Evolutionary conservation across 2,113 vertebrate species (phyloP).

Genomic region (Gymnorhina tibicen): DNA sequence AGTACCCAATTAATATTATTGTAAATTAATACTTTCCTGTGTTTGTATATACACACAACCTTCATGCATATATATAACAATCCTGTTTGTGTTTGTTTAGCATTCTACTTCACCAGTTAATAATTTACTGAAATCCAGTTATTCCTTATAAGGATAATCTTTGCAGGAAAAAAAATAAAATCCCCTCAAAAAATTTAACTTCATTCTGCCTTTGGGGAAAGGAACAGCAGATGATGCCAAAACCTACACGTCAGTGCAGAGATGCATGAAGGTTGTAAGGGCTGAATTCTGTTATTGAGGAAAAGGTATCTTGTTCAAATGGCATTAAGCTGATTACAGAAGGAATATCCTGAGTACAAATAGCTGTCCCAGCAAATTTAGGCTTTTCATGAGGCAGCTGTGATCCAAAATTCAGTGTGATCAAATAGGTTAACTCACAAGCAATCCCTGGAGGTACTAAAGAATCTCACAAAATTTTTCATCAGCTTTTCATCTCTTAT

Average conservation of each 20-base stretch:
- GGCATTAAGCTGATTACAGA: not conserved
- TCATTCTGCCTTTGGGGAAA: not conserved
- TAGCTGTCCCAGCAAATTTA: not conserved
- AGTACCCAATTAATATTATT: not conserved
- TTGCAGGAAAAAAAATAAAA: not conserved
- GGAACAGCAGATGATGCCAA: not conserved
- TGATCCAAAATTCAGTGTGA: not conserved
- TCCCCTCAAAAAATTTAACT: not conserved
- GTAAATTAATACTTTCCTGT: not conserved
- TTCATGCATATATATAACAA: not conserved
- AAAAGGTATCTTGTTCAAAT: not conserved
- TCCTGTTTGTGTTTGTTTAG: not conserved
- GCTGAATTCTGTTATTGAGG: not conserved
- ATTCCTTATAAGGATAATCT: not conserved
- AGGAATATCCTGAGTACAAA: not conserved
- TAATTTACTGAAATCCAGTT: constrained; percentile 4
- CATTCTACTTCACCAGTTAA: not conserved
- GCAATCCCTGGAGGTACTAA: not conserved
- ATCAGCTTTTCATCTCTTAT: not conserved
- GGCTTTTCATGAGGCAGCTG: not conserved
- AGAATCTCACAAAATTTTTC: not conserved
- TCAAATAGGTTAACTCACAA: not conserved
- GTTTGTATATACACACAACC: not conserved
- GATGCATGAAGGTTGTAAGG: not conserved
- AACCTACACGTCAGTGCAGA: not conserved